Conservation (phyloP, 2,888 invertebrate species). For the Heliothis peltigera region DNA sequence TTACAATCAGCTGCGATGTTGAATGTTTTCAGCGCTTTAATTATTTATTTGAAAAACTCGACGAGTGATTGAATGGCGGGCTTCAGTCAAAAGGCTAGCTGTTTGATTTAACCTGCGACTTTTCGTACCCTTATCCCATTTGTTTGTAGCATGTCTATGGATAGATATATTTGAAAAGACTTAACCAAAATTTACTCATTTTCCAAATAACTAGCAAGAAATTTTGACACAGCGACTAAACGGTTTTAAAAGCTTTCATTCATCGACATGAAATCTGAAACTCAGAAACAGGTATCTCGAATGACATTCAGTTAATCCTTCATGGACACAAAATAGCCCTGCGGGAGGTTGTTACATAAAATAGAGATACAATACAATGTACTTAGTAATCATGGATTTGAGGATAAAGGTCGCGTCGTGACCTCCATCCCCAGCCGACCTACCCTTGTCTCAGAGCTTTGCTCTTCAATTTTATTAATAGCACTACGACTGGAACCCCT, state of each 20-base stretch:
- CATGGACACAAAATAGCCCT: neutral
- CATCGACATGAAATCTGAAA: neutral
- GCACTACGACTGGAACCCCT: constrained; percentile 10
- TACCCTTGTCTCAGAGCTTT: constrained; percentile 46
- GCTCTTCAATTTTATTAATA: constrained; percentile 45
- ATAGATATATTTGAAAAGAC: too few species aligned
- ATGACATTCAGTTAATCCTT: neutral
- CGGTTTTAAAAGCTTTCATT: neutral
- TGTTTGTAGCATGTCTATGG: too few species aligned
- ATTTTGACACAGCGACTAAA: too few species aligned
- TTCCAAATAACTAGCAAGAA: too few species aligned
- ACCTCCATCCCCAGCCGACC: constrained; percentile 36
- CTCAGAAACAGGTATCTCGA: constrained; percentile 1
- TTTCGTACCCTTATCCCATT: too few species aligned
- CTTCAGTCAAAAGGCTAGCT: too few species aligned
- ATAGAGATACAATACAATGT: constrained; percentile 20
- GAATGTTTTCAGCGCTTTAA: too few species aligned
- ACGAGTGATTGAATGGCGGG: too few species aligned
- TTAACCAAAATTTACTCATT: too few species aligned
- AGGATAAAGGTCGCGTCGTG: constrained; percentile 42
- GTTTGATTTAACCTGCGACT: too few species aligned
- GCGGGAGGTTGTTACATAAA: neutral
- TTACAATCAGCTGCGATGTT: too few species aligned
- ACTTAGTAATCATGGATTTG: constrained; percentile 12
- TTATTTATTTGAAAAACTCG: too few species aligned